These are phyloP conservation scores for Tholera decimalis DNA, from an alignment of 2,888 invertebrate species.

Conservation along the genomic window DNA sequence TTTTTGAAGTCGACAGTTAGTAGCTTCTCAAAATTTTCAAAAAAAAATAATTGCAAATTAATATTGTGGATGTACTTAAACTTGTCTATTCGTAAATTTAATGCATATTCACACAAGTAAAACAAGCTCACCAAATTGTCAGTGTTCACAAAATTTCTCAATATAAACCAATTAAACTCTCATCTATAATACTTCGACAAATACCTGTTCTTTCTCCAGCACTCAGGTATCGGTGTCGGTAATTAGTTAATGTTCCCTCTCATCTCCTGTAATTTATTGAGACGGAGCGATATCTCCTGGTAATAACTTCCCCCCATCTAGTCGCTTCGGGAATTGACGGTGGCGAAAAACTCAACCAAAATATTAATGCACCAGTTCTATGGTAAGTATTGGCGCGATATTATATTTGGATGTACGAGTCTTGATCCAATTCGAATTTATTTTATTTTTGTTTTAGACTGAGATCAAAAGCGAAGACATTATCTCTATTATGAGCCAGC, in stretches of 20 bases:
- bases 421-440: slow-evolving; percentile 73
- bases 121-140: background rate
- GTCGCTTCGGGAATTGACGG: slow-evolving; percentile 86
- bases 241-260: slow-evolving; percentile 90
- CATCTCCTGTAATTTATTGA: slow-evolving; percentile 91
- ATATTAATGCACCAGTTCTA: slow-evolving; percentile 89
- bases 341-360: slow-evolving; percentile 91
- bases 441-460: background rate
- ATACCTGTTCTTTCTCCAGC: slow-evolving; percentile 42
- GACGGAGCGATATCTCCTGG: slow-evolving; percentile 84
- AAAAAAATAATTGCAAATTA: no score
- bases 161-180: slow-evolving; percentile 26
- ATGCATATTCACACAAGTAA: background rate
- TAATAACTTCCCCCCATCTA: slow-evolving; percentile 72
- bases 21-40: no score
- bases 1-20: no score
- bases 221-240: slow-evolving; percentile 86
- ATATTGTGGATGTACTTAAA: no score
- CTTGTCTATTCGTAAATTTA: no score
- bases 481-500: background rate
- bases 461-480: no score
- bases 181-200: slow-evolving; percentile 29
- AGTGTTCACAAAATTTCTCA: background rate
- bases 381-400: slow-evolving; percentile 85
- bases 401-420: slow-evolving; percentile 54